Conservation (phyloP, 37 sponge, comb jelly and placozoan genomes). For the Amphimedon queenslandica region DNA sequence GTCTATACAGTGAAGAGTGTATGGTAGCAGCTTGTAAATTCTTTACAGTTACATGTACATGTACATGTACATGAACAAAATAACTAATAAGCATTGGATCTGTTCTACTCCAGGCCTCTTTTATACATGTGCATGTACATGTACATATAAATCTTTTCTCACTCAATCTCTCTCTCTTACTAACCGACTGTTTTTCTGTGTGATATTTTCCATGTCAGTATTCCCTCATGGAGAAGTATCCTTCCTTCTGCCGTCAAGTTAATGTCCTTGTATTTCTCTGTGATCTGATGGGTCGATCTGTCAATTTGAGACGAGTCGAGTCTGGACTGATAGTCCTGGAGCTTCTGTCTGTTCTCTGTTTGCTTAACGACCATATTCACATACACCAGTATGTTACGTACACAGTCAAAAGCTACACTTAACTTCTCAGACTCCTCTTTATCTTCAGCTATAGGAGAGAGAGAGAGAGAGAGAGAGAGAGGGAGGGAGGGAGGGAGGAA, state of each 20-base stretch:
- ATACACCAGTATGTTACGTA: slow-evolving; percentile 36
- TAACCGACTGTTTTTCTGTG: slow-evolving; percentile 57
- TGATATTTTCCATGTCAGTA: slow-evolving; percentile 63
- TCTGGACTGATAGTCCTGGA: slow-evolving; percentile 59
- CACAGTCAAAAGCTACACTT: slow-evolving; percentile 12
- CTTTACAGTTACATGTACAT: neutral
- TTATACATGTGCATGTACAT: no score
- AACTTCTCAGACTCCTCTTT: slow-evolving; percentile 33
- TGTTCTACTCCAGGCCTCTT: no score
- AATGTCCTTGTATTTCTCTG: slow-evolving; percentile 52
- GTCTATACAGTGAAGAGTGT: neutral
- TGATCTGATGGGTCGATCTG: slow-evolving; percentile 45
- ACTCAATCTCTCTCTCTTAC: no score
- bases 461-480: neutral
- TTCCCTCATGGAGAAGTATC: slow-evolving; percentile 51
- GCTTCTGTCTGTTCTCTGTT: slow-evolving; percentile 19
- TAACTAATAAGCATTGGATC: no score
- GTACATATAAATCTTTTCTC: no score
- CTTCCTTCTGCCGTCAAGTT: slow-evolving; percentile 46
- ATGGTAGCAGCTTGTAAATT: neutral
- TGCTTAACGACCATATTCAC: slow-evolving; percentile 62
- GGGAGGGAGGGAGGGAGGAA: neutral
- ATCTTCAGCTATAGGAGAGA: slow-evolving; percentile 31
- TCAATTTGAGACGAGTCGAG: slow-evolving; percentile 68
- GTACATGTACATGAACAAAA: neutral